Conservation (phyloP, 2,888 invertebrate species). For the Oscheius sp. region DNA sequence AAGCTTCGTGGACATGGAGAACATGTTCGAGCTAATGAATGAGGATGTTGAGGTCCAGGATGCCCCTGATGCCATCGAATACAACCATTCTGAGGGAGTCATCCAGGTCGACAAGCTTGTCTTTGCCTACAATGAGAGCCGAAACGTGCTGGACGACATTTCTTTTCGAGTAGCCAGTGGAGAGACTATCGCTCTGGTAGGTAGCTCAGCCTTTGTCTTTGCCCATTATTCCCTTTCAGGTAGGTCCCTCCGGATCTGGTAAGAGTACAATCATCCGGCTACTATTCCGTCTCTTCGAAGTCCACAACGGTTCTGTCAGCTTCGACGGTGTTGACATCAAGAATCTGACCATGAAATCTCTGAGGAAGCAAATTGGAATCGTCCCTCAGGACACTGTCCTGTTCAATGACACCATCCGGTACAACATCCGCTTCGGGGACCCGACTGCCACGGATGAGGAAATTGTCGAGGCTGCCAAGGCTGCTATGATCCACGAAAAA, state of each 20-base stretch:
- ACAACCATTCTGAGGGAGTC: conserved; percentile 79
- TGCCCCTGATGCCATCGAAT: conserved; percentile 83
- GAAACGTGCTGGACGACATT: conserved; percentile 61
- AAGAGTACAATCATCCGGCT: conserved; percentile 77
- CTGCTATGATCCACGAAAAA: conserved; percentile 92
- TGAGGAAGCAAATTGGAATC: conserved; percentile 76
- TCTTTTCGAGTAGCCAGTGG: conserved; percentile 82
- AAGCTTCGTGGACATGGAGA: conserved; percentile 98
- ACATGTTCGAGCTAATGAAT: conserved; percentile 94
- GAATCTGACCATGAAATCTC: conserved; percentile 74
- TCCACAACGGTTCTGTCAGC: conserved; percentile 62
- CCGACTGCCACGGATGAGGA: conserved; percentile 84
- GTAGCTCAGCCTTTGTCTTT: no score
- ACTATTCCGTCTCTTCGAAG: conserved; percentile 77
- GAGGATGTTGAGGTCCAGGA: conserved; percentile 76
- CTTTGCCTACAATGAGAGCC: conserved; percentile 87
- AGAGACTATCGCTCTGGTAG: conserved; percentile 80
- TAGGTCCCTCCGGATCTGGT: conserved; percentile 76
- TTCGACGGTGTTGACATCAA: conserved; percentile 63
- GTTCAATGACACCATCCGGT: conserved; percentile 77
- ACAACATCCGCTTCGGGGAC: conserved; percentile 93
- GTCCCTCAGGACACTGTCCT: conserved; percentile 77
- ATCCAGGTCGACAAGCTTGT: conserved; percentile 90
- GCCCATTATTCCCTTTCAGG: conserved; percentile 55
- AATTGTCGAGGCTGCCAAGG: conserved; percentile 87